Evolutionary conservation across 2,888 invertebrate species (phyloP).

Genomic region (Hydrotaea cyrtoneurina): DNA sequence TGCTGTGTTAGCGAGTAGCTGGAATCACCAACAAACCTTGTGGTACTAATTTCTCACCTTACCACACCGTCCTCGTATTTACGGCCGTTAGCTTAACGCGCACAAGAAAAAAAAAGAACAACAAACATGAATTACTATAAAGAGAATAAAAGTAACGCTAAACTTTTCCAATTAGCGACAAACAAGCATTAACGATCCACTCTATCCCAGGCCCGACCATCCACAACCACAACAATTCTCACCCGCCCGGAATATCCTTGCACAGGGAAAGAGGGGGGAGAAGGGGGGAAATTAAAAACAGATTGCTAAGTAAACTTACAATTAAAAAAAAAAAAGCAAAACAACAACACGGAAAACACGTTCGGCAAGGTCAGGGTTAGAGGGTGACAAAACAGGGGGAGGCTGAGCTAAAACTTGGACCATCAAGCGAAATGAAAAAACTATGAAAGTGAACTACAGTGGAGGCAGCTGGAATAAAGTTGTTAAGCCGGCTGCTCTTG

Average conservation of each 20-base stretch:
- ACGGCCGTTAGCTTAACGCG: not conserved
- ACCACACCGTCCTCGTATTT: not conserved
- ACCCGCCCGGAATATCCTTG: not conserved
- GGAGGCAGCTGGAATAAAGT: not conserved
- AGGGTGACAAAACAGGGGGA: not conserved
- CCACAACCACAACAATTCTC: not conserved
- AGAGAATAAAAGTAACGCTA: constrained; percentile 40
- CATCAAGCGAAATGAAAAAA: not conserved
- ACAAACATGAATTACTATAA: not conserved
- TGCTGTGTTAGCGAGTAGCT: no score
- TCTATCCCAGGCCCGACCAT: no score
- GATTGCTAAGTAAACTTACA: constrained; percentile 8
- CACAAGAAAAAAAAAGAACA: not conserved
- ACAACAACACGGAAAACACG: not conserved
- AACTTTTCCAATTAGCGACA: constrained; percentile 65
- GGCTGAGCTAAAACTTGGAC: not conserved
- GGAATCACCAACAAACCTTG: no score
- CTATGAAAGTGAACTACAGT: no score
- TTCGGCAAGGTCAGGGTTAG: not conserved
- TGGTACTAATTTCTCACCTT: not conserved
- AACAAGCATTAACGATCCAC: constrained; percentile 49
- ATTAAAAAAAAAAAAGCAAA: not conserved
- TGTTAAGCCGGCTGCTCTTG: not conserved
- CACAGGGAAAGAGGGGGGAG: no score
- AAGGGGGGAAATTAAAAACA: not conserved